Evolutionary conservation across 2,113 vertebrate species (phyloP).

Genomic region (Prolemur simus): DNA sequence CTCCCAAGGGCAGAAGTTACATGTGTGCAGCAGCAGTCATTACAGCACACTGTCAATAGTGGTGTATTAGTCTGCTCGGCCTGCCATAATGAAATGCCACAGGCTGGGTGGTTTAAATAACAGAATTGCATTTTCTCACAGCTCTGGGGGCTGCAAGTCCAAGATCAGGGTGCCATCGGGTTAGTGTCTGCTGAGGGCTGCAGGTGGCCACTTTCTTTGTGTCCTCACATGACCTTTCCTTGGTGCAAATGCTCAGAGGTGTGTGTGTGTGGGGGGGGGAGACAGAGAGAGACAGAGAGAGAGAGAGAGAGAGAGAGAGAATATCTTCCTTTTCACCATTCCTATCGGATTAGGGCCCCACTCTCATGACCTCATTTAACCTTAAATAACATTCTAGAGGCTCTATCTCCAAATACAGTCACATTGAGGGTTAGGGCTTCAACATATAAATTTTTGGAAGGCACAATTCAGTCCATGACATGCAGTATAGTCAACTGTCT

Average conservation of each 20-base stretch:
- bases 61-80: not conserved
- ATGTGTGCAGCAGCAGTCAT: slow-evolving; percentile 27
- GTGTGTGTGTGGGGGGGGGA: too few relatives aligned
- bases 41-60: slow-evolving; percentile 24
- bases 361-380: not conserved
- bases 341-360: not conserved
- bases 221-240: not conserved
- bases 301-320: not conserved
- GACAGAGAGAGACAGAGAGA: not conserved
- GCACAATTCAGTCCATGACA: not conserved
- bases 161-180: not conserved
- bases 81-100: not conserved
- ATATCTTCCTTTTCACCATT: not conserved
- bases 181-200: not conserved
- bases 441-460: not conserved
- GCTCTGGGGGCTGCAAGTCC: not conserved
- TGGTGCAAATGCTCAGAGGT: not conserved
- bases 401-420: not conserved
- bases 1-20: slow-evolving; percentile 50
- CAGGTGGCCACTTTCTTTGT: not conserved
- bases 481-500: slow-evolving; percentile 49
- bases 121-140: not conserved
- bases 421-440: not conserved
- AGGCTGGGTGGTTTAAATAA: not conserved
- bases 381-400: not conserved